Conservation (phyloP, 2,888 invertebrate species). For the Notodonta ziczac region DNA sequence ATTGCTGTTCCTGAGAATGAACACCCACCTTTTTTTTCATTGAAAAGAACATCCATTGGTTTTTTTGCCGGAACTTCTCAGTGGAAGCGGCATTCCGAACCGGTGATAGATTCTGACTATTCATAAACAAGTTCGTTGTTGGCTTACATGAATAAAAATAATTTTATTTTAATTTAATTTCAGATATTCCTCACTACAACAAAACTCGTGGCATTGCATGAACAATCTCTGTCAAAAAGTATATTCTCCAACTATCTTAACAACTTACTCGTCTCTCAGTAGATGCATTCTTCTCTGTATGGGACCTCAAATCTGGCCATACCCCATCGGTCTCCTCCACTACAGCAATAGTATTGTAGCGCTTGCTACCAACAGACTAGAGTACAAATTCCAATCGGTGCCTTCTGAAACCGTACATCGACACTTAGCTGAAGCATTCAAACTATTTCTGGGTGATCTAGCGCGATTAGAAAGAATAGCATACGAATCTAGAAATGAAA, state of each 20-base stretch:
- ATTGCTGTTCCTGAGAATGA: no score
- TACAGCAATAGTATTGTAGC: conserved; percentile 85
- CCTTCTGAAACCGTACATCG: conserved; percentile 60
- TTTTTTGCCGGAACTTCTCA: no score
- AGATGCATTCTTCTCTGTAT: conserved; percentile 90
- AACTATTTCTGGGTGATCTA: conserved; percentile 77
- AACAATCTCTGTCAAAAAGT: conserved; percentile 58
- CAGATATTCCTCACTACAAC: conserved; percentile 21
- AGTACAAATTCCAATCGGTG: conserved; percentile 71
- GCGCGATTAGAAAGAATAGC: conserved; percentile 72
- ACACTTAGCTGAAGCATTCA: conserved; percentile 72
- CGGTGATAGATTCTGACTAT: no score
- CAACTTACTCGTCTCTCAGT: conserved; percentile 76
- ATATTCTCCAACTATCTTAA: conserved; percentile 39
- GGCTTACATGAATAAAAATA: no score
- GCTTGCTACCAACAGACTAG: conserved; percentile 81
- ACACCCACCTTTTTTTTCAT: no score
- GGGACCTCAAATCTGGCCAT: conserved; percentile 89
- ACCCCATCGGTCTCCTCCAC: conserved; percentile 87
- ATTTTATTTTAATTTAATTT: background rate
- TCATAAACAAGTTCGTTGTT: no score
- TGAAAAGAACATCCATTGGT: no score
- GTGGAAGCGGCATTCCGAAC: no score
- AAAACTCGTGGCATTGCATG: conserved; percentile 54
- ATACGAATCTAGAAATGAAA: conserved; percentile 34